A percentile compares a stretch with the other conserved stretches of the same genome.
phyloP scores from a whole-genome alignment of 2,113 vertebrate genomes.

The Lycaon pictus region DNA sequence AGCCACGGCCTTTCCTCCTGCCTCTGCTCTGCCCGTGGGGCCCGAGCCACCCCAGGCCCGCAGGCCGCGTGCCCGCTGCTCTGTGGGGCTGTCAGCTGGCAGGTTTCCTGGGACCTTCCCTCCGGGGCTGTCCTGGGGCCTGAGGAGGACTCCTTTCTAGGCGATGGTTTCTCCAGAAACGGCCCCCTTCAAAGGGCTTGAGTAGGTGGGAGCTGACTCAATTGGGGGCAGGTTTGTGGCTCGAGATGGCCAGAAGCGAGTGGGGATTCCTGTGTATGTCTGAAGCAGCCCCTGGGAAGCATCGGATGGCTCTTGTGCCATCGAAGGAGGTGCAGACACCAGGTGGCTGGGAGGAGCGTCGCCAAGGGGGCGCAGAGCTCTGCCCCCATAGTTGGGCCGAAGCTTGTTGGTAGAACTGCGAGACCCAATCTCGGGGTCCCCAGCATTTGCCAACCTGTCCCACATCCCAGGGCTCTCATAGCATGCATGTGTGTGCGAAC shows the following conservation, averaged over 20 bases:
- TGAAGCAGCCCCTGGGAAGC: background rate
- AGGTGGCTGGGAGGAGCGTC: background rate
- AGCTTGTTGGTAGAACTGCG: background rate
- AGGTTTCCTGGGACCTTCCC: background rate
- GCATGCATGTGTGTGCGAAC: background rate
- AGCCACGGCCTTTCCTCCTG: accelerated
- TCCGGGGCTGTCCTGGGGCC: background rate
- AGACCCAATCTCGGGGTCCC: background rate
- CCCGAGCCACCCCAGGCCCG: no score
- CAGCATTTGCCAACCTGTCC: background rate
- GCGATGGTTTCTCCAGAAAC: background rate
- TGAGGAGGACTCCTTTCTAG: background rate
- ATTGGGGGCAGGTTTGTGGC: background rate
- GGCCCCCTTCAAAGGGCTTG: background rate
- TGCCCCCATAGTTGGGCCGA: accelerated
- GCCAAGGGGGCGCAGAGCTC: background rate
- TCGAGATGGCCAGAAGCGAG: background rate
- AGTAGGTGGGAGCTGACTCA: background rate
- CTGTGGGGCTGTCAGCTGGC: background rate
- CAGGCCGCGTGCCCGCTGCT: background rate
- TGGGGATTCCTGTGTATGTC: background rate
- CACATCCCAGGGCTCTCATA: background rate
- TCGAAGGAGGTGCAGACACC: background rate
- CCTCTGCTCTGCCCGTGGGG: background rate
- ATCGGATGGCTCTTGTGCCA: accelerated